These are phyloP conservation scores for Tenthredo amoena DNA, from an alignment of 2,888 invertebrate genomes.

Conservation along the genomic window DNA sequence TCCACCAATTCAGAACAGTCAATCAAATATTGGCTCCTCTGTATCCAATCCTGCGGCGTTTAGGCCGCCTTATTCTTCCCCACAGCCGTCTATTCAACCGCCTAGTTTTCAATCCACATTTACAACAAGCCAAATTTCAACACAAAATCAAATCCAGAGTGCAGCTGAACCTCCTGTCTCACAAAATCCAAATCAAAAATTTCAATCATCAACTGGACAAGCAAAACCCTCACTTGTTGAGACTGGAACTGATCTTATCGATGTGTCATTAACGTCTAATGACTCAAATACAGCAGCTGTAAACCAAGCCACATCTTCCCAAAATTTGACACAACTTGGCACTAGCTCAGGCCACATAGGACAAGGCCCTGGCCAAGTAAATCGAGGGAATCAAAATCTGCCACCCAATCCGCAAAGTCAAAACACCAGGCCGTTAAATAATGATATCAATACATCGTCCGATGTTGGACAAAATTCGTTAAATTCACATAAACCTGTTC, in stretches of 20 bases:
- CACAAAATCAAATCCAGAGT: conserved; percentile 52
- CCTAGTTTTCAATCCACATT: conserved; percentile 31
- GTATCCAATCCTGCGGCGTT: conserved; percentile 18
- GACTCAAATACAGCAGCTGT: background rate
- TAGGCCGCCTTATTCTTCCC: conserved; percentile 48
- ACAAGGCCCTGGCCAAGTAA: conserved; percentile 12
- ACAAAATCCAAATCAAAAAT: conserved; percentile 6
- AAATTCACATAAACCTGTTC: conserved; percentile 27
- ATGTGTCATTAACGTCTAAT: background rate
- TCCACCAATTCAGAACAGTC: conserved; percentile 42
- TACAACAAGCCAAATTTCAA: conserved; percentile 35
- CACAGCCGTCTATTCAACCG: conserved; percentile 50
- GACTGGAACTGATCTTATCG: conserved; percentile 8
- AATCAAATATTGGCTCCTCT: conserved; percentile 24
- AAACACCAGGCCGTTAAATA: conserved; percentile 12
- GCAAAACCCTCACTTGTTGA: background rate
- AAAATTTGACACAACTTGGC: background rate
- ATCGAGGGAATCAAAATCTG: conserved; percentile 46
- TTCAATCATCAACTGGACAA: conserved; percentile 2
- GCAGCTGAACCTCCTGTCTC: conserved; percentile 7
- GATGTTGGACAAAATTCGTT: background rate
- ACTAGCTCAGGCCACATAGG: background rate
- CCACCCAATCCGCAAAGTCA: conserved; percentile 35
- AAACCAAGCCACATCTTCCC: background rate
- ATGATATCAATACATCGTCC: conserved; percentile 3